Evolutionary conservation across 2,888 invertebrate species (phyloP).

Genomic region (Brenthis daphne): DNA sequence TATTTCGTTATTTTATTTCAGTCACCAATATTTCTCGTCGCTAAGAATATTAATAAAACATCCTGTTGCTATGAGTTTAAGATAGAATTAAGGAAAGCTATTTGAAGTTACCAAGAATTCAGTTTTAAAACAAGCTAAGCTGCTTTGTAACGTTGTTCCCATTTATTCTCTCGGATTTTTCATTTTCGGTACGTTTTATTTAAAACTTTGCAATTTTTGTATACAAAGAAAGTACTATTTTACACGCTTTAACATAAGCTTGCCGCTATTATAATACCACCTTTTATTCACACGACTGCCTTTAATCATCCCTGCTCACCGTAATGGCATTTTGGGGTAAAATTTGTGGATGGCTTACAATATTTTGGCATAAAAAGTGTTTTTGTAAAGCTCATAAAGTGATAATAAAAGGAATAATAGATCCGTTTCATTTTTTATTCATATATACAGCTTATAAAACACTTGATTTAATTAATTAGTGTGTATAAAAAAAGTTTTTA

Average conservation of each 20-base stretch:
- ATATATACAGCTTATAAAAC: neutral
- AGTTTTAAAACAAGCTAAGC: constrained; percentile 25
- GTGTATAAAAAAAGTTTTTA: too few relatives aligned
- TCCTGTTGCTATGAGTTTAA: constrained; percentile 14
- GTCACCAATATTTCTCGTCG: constrained; percentile 8
- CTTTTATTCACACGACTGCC: constrained; percentile 26
- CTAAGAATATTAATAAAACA: constrained; percentile 19
- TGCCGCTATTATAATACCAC: constrained; percentile 17
- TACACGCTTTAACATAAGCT: constrained; percentile 24
- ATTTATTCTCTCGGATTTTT: constrained; percentile 20
- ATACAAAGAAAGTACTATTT: constrained; percentile 25
- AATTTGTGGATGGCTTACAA: constrained; percentile 22
- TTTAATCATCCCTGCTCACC: constrained; percentile 22
- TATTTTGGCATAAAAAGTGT: constrained; percentile 14
- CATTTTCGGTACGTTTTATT: constrained; percentile 23
- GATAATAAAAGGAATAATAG: constrained; percentile 17
- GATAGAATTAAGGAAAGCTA: constrained; percentile 13
- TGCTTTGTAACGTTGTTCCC: constrained; percentile 21
- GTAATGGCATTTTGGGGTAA: constrained; percentile 24
- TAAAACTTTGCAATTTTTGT: constrained; percentile 23
- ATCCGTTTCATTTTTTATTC: neutral
- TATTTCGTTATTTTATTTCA: constrained; percentile 24
- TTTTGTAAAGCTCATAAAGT: constrained; percentile 18
- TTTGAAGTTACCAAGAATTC: constrained; percentile 16
- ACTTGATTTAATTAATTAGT: too few relatives aligned